Base-by-base conservation (phyloP, 1,140 invertebrate genomes). In the Sinonovacula constricta region DNA sequence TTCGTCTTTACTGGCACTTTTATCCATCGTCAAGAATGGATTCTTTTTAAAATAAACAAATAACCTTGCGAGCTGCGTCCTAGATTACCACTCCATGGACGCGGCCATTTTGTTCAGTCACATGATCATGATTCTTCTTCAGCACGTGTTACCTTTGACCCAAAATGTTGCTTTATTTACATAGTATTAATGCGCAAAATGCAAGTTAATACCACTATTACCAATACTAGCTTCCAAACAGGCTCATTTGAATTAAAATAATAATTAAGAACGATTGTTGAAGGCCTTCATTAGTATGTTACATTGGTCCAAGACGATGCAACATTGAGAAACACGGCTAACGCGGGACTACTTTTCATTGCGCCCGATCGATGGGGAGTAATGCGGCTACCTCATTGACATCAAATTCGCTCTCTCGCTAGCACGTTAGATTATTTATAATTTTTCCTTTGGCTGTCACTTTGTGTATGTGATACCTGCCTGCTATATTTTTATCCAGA, bases 371-470 rank as follows among this genome's bases (percentile, higher is more conserved):
- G 33, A 12, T 15, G 7, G 26, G 45, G 10, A 51, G 71, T 65
- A 65, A 36, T 62, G 34, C 26, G 71, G 59, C 71, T 74, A 39
- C 71, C 65, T 74, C 71, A 74, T 74, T 74, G 71, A 74, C 71
- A 60, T 59, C 63, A 74, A 65, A 63, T 60, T 74, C 71, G 71
- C 60, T 74, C 71, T 74, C 71, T 34, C 51, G 71, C 71, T 74
- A 63, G 71, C 71, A 74, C 71, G 71, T 74, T 70, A 74, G 71
- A 74, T 62, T 67, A 67, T 77, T 77, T 68, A 66, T 77, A n/a
- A n/a, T n/a, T 67, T 67, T 67, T 77, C 65, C 63, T 77, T 77
- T 77, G 74, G 74, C 74, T 77, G 74, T 77, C 74, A 77, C 74
- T 68, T 77, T 68, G 74, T 77, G 74, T 77, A 68, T 67, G 63